Evolutionary conservation across 2,113 vertebrate species (phyloP), one percentile per base, ranked within the genome.

Genomic region (Strix aluco): DNA sequence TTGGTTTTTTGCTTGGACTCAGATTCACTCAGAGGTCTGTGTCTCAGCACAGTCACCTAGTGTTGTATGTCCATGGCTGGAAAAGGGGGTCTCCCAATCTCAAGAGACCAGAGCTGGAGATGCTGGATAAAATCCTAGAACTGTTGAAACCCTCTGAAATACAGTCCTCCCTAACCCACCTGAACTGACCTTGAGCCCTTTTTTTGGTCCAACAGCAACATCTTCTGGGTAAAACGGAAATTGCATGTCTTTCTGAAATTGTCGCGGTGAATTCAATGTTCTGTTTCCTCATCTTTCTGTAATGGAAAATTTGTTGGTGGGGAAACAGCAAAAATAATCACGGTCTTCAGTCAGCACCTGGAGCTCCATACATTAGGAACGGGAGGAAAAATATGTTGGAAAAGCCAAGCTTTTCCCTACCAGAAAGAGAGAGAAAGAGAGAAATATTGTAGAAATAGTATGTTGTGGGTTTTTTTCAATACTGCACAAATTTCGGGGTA

Each of bases 141-240:
- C 29, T 55, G 51, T 13, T 17, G 22, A 57, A 70, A 58, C 26
- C 8, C 47, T 42, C 15, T 25, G 55, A 61, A 55, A 42, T 17
- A 6, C 12, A 30, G 22, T 8, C 51, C 57, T 58, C 30, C 20
- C 22, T 8, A 42, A 29, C 4, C 23, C 71, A 57, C 30, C 58
- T 32, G 58, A 80, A 49, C n/a, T 26, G n/a, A 88, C 81, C 49
- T 47, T 36, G 46, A 91, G 22, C 23, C 2, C 0, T 1, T 75
- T 84, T 57, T 75, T 69, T 30, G 47, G 83, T 95, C 69, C 94
- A 93, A 95, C n/a, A 94, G 91, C 93, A 66, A 61, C 97, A 97
- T 88, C 97, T 98, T 77, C 94, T 97, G 97, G 95, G 40, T 36
- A 90, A 49, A 13, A 65, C 2, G 4, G 26, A 71, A 86, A 93